Evolutionary conservation across 2,113 vertebrate species (phyloP), one percentile per base, ranked within the genome.

Genomic region (Herpetotheres cachinnans): DNA sequence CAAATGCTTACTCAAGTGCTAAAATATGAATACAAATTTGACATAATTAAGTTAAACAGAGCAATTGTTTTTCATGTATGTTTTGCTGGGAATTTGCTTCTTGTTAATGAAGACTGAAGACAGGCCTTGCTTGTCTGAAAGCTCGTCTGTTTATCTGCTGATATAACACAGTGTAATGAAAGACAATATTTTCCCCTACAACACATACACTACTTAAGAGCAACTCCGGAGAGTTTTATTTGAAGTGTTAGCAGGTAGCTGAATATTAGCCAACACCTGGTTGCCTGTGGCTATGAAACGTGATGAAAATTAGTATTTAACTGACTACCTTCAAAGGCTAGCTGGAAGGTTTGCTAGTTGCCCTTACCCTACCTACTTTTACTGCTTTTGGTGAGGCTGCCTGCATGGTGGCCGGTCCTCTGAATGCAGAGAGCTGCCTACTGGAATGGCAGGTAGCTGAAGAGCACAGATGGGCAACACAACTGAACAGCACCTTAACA

Each of bases 391-490:
- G 4, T 56, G 26, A 42, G 38, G 4, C 56, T 89, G 50, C 22
- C 44, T 81, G 19, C 0, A 0, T 77, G n/a, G 11, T 73, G 19
- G 30, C 14, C 0, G 1, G 4, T 30, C 14, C 17, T 72, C 36
- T 72, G 52, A 46, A n/a, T 16, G 32, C 13, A 26, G 46, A 73
- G 50, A 71, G 25, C 10, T 85, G 24, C 47, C 34, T 65, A 2
- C 34, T 76, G 50, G 22, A 40, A 52, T 0, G 7, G 49, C 38
- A 81, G 5, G 6, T 50, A 61, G 56, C 72, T 78, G 67, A 84
- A 84, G n/a, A 26, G 7, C 72, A 78, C 32, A 42, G 29, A 29
- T 7, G 8, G 26, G 13, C 13, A 62, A 25, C 14, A 15, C 7
- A 56, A 69, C 86, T 38, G 26, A 80, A 32, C 6, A 69, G 11